Conservation (phyloP, 2,113 vertebrate species). For the Brienomyrus brachyistius region DNA sequence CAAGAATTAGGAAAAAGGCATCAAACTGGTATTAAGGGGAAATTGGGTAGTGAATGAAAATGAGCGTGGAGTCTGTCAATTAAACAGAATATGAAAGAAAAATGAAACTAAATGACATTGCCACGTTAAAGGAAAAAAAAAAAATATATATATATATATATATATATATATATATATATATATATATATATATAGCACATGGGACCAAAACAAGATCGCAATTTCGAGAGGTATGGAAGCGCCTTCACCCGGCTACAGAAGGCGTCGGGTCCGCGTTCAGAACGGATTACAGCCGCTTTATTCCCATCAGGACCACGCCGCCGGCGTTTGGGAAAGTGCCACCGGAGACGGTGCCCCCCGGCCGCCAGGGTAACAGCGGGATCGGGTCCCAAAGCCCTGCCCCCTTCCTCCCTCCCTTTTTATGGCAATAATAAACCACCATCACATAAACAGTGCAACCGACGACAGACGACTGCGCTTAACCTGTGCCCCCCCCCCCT, state of each 20-base stretch:
- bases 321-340: neutral
- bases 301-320: neutral
- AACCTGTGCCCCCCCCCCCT: neutral
- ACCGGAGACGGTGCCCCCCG: neutral
- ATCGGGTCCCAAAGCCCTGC: neutral
- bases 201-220: neutral
- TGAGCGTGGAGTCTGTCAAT: neutral
- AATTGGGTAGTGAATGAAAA: neutral
- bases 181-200: neutral
- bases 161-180: neutral
- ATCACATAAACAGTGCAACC: neutral
- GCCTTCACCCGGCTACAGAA: neutral
- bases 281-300: neutral
- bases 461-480: neutral
- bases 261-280: too few relatives aligned
- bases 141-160: neutral
- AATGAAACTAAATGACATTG: neutral
- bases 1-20: neutral
- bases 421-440: neutral
- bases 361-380: neutral
- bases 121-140: too few relatives aligned
- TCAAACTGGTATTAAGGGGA: neutral
- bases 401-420: neutral
- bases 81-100: neutral
- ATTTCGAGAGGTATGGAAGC: neutral